Evolutionary conservation across 2,113 vertebrate genomes (phyloP).

Genomic region (Labeo rohita): DNA sequence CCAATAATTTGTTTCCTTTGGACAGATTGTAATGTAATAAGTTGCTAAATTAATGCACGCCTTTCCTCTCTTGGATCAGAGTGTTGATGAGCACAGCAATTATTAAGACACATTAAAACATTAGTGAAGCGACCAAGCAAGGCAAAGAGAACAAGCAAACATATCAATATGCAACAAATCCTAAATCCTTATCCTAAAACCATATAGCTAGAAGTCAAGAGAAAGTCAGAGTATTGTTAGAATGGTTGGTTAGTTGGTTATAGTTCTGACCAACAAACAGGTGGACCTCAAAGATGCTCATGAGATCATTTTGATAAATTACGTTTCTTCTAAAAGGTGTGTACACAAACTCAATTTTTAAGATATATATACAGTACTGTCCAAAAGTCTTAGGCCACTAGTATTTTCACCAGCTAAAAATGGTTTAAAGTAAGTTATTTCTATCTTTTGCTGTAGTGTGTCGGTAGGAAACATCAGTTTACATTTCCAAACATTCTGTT

Average conservation of each 20-base stretch:
- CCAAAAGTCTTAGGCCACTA: no score
- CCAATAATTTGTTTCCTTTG: slow-evolving; percentile 47
- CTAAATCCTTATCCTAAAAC: background rate
- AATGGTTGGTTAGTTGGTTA: background rate
- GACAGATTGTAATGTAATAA: slow-evolving; percentile 54
- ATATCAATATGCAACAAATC: background rate
- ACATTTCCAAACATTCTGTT: no score
- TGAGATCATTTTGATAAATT: background rate
- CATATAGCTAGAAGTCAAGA: background rate
- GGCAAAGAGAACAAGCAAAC: background rate
- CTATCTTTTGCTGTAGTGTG: no score
- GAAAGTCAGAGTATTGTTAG: background rate
- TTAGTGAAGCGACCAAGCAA: background rate
- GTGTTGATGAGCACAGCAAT: slow-evolving; percentile 63
- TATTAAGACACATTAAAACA: slow-evolving; percentile 55
- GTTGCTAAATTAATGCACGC: slow-evolving; percentile 53
- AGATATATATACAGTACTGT: no score
- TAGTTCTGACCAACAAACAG: background rate
- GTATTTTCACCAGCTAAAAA: no score
- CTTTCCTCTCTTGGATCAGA: slow-evolving; percentile 38
- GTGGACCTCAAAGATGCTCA: background rate
- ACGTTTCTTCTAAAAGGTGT: background rate
- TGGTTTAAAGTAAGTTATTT: no score
- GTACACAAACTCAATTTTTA: background rate
- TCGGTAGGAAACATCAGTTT: no score